phyloP scores from a whole-genome alignment of 2,113 vertebrate genomes.

The Camelus bactrianus region DNA sequence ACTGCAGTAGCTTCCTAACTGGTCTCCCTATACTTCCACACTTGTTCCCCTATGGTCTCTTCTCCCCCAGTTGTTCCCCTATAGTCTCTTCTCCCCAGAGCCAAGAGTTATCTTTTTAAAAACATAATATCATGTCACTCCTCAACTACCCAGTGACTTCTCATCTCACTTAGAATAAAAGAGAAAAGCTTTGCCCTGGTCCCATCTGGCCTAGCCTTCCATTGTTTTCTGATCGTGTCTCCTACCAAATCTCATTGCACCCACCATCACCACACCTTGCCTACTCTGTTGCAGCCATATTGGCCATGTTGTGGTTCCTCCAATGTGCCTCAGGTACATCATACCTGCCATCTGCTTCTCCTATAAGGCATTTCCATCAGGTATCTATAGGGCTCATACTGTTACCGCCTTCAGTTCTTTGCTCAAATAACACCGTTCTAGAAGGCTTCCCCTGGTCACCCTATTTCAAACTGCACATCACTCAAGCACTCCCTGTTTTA shows the following conservation, averaged over 20 bases:
- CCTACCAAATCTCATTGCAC: neutral
- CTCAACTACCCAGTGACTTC: neutral
- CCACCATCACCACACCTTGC: neutral
- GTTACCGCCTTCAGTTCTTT: neutral
- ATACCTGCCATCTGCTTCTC: neutral
- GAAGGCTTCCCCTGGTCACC: neutral
- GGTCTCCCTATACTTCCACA: neutral
- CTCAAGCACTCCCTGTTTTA: neutral
- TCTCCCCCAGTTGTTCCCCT: neutral
- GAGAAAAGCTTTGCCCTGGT: neutral
- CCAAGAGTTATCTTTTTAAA: neutral
- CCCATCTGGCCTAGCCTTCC: neutral
- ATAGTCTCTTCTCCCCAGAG: neutral
- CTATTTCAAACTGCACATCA: conserved; percentile 48
- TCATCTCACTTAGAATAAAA: conserved; percentile 35
- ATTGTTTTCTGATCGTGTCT: neutral
- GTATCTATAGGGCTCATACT: neutral
- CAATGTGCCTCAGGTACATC: neutral
- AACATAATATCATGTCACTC: neutral
- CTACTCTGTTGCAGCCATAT: neutral
- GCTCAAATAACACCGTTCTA: conserved; percentile 10
- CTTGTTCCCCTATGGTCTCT: neutral
- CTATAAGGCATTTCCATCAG: neutral
- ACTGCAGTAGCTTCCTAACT: neutral
- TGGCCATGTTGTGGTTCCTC: neutral